Evolutionary conservation across 2,888 invertebrate species (phyloP).

Genomic region (Heliconius charithonia): DNA sequence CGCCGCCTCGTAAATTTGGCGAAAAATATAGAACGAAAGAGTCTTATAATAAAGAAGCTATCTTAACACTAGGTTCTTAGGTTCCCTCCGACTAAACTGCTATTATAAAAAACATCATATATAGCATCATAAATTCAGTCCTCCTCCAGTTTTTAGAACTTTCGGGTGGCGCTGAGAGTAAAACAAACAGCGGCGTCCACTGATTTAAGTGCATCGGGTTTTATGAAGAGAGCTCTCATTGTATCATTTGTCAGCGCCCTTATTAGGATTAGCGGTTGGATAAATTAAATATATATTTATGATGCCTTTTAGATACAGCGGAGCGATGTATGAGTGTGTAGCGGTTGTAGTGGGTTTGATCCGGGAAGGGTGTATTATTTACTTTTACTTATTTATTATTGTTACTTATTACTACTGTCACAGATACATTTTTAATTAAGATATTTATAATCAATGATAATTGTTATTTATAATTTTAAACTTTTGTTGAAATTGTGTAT

Average conservation of each 20-base stretch:
- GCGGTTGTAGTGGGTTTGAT: background rate
- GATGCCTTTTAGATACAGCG: background rate
- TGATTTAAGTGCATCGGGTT: constrained; percentile 42
- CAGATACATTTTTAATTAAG: too few relatives aligned
- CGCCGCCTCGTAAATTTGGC: too few relatives aligned
- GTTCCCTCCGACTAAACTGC: too few relatives aligned
- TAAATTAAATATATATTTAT: constrained; percentile 15
- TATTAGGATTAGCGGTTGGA: constrained; percentile 33
- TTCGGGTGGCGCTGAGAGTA: constrained; percentile 41
- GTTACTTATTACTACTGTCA: too few relatives aligned
- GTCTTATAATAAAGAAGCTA: too few relatives aligned
- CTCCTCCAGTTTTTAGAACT: constrained; percentile 9
- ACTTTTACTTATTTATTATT: too few relatives aligned
- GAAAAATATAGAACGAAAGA: too few relatives aligned
- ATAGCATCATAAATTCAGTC: constrained; percentile 10
- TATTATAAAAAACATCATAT: background rate
- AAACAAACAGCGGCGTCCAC: constrained; percentile 58
- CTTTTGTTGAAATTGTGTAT: too few relatives aligned
- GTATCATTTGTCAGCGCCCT: constrained; percentile 42
- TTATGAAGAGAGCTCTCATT: constrained; percentile 30
- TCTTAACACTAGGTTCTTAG: too few relatives aligned
- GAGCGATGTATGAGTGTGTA: background rate
- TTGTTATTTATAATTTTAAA: too few relatives aligned
- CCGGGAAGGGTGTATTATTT: background rate
- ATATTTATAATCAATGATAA: too few relatives aligned